phyloP scores from a whole-genome alignment of 2,888 invertebrate species.

The Zootermopsis nevadensis region DNA sequence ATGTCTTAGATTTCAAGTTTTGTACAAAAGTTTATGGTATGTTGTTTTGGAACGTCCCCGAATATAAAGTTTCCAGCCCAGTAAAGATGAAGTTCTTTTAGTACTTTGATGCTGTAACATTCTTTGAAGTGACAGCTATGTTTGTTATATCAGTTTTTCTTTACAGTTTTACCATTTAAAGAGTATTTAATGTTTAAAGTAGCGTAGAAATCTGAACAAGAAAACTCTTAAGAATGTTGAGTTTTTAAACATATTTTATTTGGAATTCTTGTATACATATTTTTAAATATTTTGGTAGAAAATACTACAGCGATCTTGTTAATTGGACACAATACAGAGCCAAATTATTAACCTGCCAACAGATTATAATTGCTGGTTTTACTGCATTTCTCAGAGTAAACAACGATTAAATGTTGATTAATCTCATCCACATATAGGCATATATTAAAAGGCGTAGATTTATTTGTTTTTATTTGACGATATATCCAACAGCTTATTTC shows the following conservation, averaged over 20 bases:
- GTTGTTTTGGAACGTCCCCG: background rate
- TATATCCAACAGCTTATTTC: too few relatives aligned
- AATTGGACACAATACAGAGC: too few relatives aligned
- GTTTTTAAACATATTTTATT: background rate
- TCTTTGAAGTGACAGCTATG: background rate
- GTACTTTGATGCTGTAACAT: background rate
- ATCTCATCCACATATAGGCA: too few relatives aligned
- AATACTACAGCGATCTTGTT: too few relatives aligned
- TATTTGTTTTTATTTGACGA: too few relatives aligned
- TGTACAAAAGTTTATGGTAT: background rate
- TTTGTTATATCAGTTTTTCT: background rate
- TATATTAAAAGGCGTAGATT: too few relatives aligned
- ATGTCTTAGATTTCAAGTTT: constrained; percentile 16
- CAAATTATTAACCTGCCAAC: too few relatives aligned
- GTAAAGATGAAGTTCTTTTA: background rate
- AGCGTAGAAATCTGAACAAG: background rate
- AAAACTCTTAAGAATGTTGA: background rate
- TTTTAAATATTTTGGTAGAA: too few relatives aligned
- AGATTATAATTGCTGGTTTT: too few relatives aligned
- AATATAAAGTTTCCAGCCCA: background rate
- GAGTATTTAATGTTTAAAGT: background rate
- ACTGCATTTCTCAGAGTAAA: too few relatives aligned
- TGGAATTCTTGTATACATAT: background rate
- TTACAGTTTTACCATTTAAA: background rate
- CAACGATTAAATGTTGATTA: too few relatives aligned